These are phyloP conservation scores for Todiramphus saurophagus DNA, from an alignment of 2,113 vertebrate genomes.

Conservation along the genomic window DNA sequence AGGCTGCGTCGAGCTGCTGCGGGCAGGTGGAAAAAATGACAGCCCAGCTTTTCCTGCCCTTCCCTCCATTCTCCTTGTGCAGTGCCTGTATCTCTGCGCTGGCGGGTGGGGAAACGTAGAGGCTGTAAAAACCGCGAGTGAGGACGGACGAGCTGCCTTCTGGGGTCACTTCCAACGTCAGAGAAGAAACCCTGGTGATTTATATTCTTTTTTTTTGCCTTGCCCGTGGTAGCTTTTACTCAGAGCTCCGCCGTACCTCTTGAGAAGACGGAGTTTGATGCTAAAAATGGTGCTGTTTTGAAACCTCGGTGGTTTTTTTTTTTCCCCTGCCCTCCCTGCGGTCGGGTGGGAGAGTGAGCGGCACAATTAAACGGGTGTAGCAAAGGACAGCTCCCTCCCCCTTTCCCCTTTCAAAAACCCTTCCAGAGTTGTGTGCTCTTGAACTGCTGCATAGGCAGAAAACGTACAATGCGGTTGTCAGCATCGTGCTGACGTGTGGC, in stretches of 20 bases:
- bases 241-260: neutral
- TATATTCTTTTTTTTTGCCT: neutral
- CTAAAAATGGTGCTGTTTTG: neutral
- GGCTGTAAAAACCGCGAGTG: neutral
- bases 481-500: slow-evolving; percentile 54
- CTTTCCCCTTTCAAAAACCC: slow-evolving; percentile 18
- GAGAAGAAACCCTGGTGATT: neutral
- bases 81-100: neutral
- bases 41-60: neutral
- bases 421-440: slow-evolving; percentile 32
- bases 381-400: slow-evolving; percentile 38
- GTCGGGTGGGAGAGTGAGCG: neutral
- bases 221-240: neutral
- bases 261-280: neutral
- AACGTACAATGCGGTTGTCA: slow-evolving; percentile 44
- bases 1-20: neutral
- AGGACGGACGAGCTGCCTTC: neutral
- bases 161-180: neutral
- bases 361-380: neutral
- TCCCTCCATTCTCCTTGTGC: neutral
- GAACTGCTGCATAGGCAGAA: slow-evolving; percentile 64
- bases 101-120: neutral
- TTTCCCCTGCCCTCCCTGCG: neutral
- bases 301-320: neutral
- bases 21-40: neutral